Evolutionary conservation across 2,888 invertebrate genomes (phyloP), one percentile per base, ranked within the genome.

Genomic region (Caenorhabditis sp.): DNA sequence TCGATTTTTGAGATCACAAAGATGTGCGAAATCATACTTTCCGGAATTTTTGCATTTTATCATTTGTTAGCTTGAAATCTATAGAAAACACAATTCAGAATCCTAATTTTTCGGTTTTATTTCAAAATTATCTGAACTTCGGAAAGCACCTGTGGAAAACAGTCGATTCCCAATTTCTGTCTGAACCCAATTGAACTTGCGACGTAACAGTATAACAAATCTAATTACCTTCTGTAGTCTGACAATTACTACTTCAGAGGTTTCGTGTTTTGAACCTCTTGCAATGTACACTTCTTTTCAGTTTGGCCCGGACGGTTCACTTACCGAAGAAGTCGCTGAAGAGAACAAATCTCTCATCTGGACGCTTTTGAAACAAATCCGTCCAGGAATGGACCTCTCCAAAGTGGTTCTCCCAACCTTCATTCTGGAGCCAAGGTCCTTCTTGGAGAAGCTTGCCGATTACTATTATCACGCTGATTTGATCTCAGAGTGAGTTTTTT

Each of bases 371-470:
- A 97, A 97, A 93, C 97, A 97, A 58, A 96, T 97, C 44, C 94
- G 97, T 19, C 97, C 97, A 0, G 97, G 97, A 63, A 97, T 97
- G 97, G 97, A 97, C 93, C 94, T 97, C 38, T 96, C 96, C 84
- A 96, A 96, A 94, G 96, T 97, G 84, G 97, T 97, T 66, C 94
- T 99, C 86, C 99, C 99, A 22, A 99, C 99, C 22, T 99, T 99
- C 92, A 99, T 99, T 90, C 94, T 99, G 90, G 99, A 99, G 93
- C 95, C 97, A 93, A 95, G 99, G 85, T 99, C 98, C 0, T 94
- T 99, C 56, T 94, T 99, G 68, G 99, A 99, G 94, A 99, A 99
- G 98, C 99, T 98, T 93, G 98, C 98, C 66, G 99, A 99, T 94
- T 99, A 98, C 93, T 98, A 97, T 93, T 97, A 96, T 92, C 97